These are phyloP conservation scores for Coleophora flavipennella DNA, from an alignment of 2,888 invertebrate species.

Conservation along the genomic window DNA sequence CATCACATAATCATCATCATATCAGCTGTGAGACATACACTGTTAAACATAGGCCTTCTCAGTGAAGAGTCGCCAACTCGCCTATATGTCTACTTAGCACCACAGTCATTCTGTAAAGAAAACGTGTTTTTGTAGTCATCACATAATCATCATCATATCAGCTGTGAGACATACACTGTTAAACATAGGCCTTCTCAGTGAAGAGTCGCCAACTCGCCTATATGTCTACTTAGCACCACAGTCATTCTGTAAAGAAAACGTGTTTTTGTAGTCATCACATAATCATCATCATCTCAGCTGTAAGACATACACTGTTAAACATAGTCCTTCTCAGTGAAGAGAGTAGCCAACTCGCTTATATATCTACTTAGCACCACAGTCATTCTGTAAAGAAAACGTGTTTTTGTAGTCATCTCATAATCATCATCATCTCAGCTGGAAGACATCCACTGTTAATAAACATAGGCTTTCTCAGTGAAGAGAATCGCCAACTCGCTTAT, in stretches of 20 bases:
- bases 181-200: constrained; percentile 75
- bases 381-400: constrained; percentile 58
- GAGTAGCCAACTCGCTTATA: constrained; percentile 76
- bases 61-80: constrained; percentile 78
- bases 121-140: too few relatives aligned
- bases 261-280: too few relatives aligned
- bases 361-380: constrained; percentile 79
- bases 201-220: constrained; percentile 78
- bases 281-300: too few relatives aligned
- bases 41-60: too few relatives aligned
- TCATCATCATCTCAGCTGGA: too few relatives aligned
- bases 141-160: too few relatives aligned
- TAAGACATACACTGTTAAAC: too few relatives aligned
- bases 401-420: too few relatives aligned
- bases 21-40: too few relatives aligned
- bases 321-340: constrained; percentile 77
- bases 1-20: too few relatives aligned
- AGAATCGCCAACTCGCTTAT: constrained; percentile 77
- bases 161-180: too few relatives aligned
- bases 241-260: constrained; percentile 71
- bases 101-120: constrained; percentile 75
- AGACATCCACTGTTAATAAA: too few relatives aligned
- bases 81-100: constrained; percentile 78
- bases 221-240: constrained; percentile 76
- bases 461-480: constrained; percentile 77